Percentiles rank a stretch among this genome's conserved stretches.
Conservation (phyloP, 2,113 vertebrate species). For the Paradoxurus hermaphroditus region DNA sequence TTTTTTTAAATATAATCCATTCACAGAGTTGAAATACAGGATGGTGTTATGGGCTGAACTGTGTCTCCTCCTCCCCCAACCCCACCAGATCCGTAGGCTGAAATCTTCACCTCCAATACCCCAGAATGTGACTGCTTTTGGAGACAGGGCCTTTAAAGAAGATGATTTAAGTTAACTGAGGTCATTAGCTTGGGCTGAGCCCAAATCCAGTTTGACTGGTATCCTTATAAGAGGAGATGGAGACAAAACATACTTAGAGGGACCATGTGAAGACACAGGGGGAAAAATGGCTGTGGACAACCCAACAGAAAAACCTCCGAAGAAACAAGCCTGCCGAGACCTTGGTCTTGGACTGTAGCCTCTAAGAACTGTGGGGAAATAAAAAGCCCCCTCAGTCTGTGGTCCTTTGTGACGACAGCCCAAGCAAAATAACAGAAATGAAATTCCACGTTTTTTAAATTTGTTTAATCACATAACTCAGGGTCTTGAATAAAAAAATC, state of each 20-base stretch:
- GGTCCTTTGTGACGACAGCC: neutral
- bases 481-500: neutral
- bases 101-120: neutral
- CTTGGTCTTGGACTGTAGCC: neutral
- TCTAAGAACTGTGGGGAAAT: neutral
- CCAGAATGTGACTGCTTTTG: neutral
- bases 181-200: neutral
- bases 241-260: neutral
- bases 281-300: accelerated
- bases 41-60: neutral
- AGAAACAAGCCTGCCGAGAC: neutral
- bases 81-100: neutral
- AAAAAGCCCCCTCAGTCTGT: neutral
- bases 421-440: neutral
- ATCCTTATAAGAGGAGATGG: neutral
- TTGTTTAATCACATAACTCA: neutral
- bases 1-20: neutral
- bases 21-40: neutral
- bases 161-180: neutral
- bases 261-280: neutral
- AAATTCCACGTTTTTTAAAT: neutral
- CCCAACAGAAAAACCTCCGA: neutral
- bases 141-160: neutral
- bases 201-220: neutral
- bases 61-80: accelerated